Conservation (phyloP, 2,888 invertebrate genomes). For the Tolmerus cingulatus region DNA sequence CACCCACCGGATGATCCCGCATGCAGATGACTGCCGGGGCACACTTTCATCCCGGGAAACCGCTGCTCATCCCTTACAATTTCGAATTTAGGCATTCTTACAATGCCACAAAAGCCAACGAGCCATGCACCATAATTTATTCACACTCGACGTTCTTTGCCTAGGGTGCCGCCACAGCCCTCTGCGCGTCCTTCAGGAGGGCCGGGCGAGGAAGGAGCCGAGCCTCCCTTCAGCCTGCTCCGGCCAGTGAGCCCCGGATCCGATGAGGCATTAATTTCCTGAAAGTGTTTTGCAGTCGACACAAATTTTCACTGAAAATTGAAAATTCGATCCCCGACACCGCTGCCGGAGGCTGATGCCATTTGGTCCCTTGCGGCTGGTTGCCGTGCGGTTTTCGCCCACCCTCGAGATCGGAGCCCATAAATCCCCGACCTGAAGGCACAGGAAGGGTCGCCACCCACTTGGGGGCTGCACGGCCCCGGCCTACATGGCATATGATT, state of each 20-base stretch:
- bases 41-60: neutral
- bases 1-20: neutral
- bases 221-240: neutral
- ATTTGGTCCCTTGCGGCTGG: neutral
- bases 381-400: neutral
- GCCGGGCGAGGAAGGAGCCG: neutral
- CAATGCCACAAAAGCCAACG: conserved; percentile 33
- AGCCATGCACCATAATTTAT: conserved; percentile 38
- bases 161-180: neutral
- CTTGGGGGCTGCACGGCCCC: neutral
- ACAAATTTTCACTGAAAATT: conserved; percentile 42
- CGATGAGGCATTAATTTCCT: conserved; percentile 40
- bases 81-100: conserved; percentile 29
- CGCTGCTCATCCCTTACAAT: conserved; percentile 15
- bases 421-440: conserved; percentile 7
- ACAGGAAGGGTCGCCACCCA: neutral
- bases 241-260: neutral
- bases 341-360: neutral
- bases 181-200: neutral
- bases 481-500: neutral
- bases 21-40: conserved; percentile 24
- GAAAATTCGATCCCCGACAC: conserved; percentile 13
- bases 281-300: conserved; percentile 41
- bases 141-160: conserved; percentile 30
- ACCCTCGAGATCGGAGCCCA: neutral